phyloP scores from a whole-genome alignment of 2,797 vertebrate species.

The Brachyrhaphis roseni region DNA sequence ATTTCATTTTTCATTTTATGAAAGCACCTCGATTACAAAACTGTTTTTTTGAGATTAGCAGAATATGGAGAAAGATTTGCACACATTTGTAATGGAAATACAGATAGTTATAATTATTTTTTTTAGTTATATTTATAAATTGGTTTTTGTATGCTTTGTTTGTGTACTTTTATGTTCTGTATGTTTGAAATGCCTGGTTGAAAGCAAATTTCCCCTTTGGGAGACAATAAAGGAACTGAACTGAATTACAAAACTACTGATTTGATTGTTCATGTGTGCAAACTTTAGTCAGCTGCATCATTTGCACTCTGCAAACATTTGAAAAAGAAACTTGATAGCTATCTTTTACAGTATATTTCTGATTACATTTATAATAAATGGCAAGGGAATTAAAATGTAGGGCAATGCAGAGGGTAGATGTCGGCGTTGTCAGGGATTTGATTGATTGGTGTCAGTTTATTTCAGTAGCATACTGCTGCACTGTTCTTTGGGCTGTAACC shows the following conservation, averaged over 20 bases:
- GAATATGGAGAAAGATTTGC: too few relatives aligned
- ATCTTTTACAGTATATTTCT: not conserved
- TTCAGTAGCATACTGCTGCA: not conserved
- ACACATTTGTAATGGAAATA: too few relatives aligned
- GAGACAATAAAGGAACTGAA: not conserved
- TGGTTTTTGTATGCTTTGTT: too few relatives aligned
- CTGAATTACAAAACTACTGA: not conserved
- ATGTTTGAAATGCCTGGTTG: too few relatives aligned
- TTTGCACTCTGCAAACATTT: not conserved
- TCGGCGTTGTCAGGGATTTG: not conserved
- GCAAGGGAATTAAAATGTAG: not conserved
- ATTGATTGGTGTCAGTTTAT: constrained; percentile 16
- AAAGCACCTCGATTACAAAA: too few relatives aligned
- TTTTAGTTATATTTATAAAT: too few relatives aligned
- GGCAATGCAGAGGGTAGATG: not conserved
- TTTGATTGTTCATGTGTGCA: not conserved
- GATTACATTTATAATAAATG: not conserved
- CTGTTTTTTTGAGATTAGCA: too few relatives aligned
- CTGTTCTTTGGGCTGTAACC: constrained; percentile 6
- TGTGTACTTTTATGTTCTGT: too few relatives aligned
- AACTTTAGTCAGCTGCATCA: not conserved
- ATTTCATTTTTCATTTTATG: too few relatives aligned
- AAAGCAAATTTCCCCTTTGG: too few relatives aligned
- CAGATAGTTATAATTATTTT: too few relatives aligned
- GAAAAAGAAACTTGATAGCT: not conserved